Evolutionary conservation across 2,888 invertebrate species (phyloP), one percentile per base, ranked within the genome.

Genomic region (Ochropleura leucogaster): DNA sequence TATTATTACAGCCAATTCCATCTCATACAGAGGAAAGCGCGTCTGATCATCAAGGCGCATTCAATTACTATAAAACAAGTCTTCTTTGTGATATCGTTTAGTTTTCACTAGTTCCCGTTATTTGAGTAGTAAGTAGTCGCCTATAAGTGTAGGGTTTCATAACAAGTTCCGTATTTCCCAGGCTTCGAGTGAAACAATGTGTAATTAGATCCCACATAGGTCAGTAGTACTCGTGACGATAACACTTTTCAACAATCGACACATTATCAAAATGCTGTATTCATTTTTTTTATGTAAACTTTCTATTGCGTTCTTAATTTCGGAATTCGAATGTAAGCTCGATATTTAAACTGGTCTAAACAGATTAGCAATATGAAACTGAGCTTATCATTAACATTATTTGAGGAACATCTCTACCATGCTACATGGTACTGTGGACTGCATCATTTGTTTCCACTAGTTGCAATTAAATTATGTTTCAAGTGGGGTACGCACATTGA

Each of bases 111-210:
- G 44, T 55, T 71, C 47, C 53, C 63, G 71, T n/a, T 77, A 66
- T 77, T 73, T 74, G 44, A 40, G 12, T 67, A 68, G 55, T 77
- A 44, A 0, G 4, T 16, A 47, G 62, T 76, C 51, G 68, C 40
- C 66, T 65, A 40, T 66, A 70, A 63, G 69, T 40, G n/a, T 77
- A 30, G 18, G 53, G 70, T 84, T 70, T 85, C 81, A 81, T 77
- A 86, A 81, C 72, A 79, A 16, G 42, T 67, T 68, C 40, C 49
- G 44, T 74, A 40, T 53, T 75, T 79, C 84, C 70, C 74, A 79
- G 65, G 67, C 63, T 47, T 44, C 20, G 10, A 42, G 42, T 62
- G n/a, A 42, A 53, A 85, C 79, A 84, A 74, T 77, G 10, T 57
- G 72, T 57, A 73, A 79, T 73, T 60, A 68, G 70, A 73, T 60